Base-by-base conservation (phyloP, 2,797 vertebrate species). In the Labroides dimidiatus region DNA sequence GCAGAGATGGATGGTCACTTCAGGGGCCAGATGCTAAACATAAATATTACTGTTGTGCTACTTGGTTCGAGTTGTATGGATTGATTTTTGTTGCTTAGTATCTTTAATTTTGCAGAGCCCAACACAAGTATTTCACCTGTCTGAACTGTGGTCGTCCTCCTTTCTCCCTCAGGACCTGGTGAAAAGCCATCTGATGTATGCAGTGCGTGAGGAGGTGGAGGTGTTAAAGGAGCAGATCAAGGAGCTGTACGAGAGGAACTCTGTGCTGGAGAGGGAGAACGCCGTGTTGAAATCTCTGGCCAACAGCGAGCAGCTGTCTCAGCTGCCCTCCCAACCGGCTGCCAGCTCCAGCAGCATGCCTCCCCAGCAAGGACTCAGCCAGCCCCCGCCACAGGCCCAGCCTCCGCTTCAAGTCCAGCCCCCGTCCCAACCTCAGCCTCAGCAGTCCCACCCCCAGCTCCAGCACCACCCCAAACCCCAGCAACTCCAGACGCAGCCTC, bases 121-220 rank as follows among this genome's bases (percentile, higher is more conserved):
- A n/a, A n/a, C n/a, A 27, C 6, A 6, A 27, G 36, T 41, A 27
- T 27, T 27, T 27, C 4, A 15, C 2, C 13, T 2, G 11, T 15
- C 15, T 50, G 60, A 16, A 50, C 44, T 54, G 5, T n/a, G n/a
- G n/a, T 33, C 54, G 9, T 23, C 6, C 37, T 65, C 53, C 57
- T n/a, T 56, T 72, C 60, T 56, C 47, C 36, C 19, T 1, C 94
- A 99, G 98, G 98, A 99, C 94, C 93, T 99, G 89, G 98, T 99
- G 92, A 99, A 99, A 95, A 99, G 98, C 95, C 98, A 99, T 96
- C 93, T 99, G 92, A 99, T 99, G 98, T 99, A 99, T 33, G 98
- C 98, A 48, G 98, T 99, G 84, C 96, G 98, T 43, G 98, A 99
- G 92, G 98, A 99, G 93, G 98, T 99, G 91, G 98, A 99, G 96